phyloP scores from a whole-genome alignment of 1,140 invertebrate species.

The Drosophila virilis region DNA sequence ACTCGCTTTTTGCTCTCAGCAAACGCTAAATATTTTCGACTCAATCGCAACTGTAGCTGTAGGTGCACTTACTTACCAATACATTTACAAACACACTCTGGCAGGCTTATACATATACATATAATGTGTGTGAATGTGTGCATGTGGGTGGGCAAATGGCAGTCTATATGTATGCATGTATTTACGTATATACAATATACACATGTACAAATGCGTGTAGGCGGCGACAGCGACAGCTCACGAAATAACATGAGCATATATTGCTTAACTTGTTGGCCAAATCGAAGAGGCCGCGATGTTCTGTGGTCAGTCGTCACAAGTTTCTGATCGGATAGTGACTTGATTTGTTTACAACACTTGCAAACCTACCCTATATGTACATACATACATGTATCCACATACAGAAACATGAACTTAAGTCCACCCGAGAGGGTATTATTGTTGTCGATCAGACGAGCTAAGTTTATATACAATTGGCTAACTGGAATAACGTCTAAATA shows the following conservation, averaged over 20 bases:
- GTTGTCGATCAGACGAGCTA: background rate
- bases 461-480: no score
- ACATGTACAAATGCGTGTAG: constrained; percentile 46
- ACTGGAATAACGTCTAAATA: no score
- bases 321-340: constrained; percentile 24
- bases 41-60: constrained; percentile 25
- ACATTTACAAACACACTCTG: constrained; percentile 29
- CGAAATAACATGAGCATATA: constrained; percentile 32
- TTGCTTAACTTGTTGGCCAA: constrained; percentile 61
- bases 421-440: background rate
- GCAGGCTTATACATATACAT: constrained; percentile 18
- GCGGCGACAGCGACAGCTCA: constrained; percentile 48
- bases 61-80: constrained; percentile 33
- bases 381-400: background rate
- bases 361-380: background rate
- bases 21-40: constrained; percentile 21
- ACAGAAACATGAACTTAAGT: background rate
- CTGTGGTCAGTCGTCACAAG: constrained; percentile 29
- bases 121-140: constrained; percentile 31
- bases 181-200: constrained; percentile 18
- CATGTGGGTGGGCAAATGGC: constrained; percentile 43
- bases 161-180: constrained; percentile 24
- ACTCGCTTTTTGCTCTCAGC: constrained; percentile 10
- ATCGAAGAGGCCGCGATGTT: constrained; percentile 53
- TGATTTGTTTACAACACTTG: constrained; percentile 20